Conservation (phyloP, 2,888 invertebrate species). For the Agrilus cyanescens region DNA sequence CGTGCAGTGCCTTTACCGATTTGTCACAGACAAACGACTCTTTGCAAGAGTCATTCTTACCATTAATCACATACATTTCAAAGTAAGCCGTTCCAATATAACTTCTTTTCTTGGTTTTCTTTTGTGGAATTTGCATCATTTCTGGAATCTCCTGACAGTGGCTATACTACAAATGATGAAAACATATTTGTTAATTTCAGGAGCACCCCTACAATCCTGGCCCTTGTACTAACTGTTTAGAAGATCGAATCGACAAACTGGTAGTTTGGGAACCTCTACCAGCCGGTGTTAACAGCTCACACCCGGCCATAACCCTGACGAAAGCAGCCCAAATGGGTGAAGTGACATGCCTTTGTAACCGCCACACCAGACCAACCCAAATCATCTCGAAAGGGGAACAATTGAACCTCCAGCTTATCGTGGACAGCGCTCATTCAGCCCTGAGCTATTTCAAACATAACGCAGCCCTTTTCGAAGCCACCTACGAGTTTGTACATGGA, state of each 20-base stretch:
- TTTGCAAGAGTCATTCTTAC: slow-evolving; percentile 72
- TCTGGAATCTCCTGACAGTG: too few relatives aligned
- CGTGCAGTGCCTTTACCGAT: slow-evolving; percentile 71
- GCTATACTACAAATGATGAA: too few relatives aligned
- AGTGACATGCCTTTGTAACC: slow-evolving; percentile 63
- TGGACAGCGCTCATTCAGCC: slow-evolving; percentile 76
- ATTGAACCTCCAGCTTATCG: slow-evolving; percentile 67
- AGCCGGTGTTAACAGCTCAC: slow-evolving; percentile 31
- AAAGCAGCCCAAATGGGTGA: slow-evolving; percentile 55
- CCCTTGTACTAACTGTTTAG: slow-evolving; percentile 75
- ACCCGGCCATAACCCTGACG: slow-evolving; percentile 37
- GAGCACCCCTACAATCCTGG: slow-evolving; percentile 68
- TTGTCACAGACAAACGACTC: slow-evolving; percentile 69
- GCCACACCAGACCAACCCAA: slow-evolving; percentile 46
- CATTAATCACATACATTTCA: slow-evolving; percentile 68
- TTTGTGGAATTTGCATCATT: too few relatives aligned
- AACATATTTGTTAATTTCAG: slow-evolving; percentile 28
- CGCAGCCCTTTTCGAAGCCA: slow-evolving; percentile 72
- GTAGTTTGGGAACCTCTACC: slow-evolving; percentile 64
- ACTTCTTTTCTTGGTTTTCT: too few relatives aligned
- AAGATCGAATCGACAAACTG: slow-evolving; percentile 74
- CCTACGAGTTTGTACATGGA: slow-evolving; percentile 81
- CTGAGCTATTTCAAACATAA: slow-evolving; percentile 80
- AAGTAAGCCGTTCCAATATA: slow-evolving; percentile 40
- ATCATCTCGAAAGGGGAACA: slow-evolving; percentile 55